Percentiles rank a stretch among this genome's conserved stretches.
Conservation (phyloP, 2,888 invertebrate species). For the Matsumyia berberina region DNA sequence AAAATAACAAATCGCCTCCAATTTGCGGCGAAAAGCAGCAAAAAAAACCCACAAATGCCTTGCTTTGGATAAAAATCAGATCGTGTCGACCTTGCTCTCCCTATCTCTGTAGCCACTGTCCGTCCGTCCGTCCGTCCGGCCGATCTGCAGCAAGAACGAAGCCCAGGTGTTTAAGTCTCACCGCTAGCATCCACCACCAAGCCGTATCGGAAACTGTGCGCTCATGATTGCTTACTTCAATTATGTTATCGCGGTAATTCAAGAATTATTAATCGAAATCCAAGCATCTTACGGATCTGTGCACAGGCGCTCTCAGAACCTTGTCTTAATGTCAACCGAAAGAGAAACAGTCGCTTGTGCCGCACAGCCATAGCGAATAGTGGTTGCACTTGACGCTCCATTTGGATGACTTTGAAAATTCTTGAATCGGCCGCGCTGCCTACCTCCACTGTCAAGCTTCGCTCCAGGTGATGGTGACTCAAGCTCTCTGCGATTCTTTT, state of each 20-base stretch:
- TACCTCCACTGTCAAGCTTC: conserved; percentile 16
- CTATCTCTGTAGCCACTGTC: conserved; percentile 5
- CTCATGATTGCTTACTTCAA: conserved; percentile 64
- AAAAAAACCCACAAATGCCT: conserved; percentile 20
- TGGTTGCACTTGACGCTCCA: conserved; percentile 74
- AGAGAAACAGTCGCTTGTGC: conserved; percentile 29
- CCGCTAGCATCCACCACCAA: conserved; percentile 9
- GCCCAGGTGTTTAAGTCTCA: conserved; percentile 55
- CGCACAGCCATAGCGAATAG: conserved; percentile 36
- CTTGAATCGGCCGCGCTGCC: conserved; percentile 35
- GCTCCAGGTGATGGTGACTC: conserved; percentile 53
- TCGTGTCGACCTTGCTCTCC: conserved; percentile 74
- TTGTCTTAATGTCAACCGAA: conserved; percentile 73
- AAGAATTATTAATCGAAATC: conserved; percentile 65
- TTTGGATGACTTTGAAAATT: conserved; percentile 74
- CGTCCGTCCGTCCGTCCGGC: no score
- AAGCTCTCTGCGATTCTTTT: conserved; percentile 36
- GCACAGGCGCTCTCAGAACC: conserved; percentile 29
- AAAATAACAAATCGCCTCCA: conserved; percentile 72
- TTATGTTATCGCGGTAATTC: conserved; percentile 64
- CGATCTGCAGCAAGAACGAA: conserved; percentile 56
- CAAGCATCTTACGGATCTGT: conserved; percentile 28
- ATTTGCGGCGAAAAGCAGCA: conserved; percentile 30
- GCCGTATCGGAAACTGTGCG: conserved; percentile 64
- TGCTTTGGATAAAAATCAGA: conserved; percentile 73